Base-by-base conservation (phyloP, 2,113 vertebrate genomes). In the Typhlomys cinereus region DNA sequence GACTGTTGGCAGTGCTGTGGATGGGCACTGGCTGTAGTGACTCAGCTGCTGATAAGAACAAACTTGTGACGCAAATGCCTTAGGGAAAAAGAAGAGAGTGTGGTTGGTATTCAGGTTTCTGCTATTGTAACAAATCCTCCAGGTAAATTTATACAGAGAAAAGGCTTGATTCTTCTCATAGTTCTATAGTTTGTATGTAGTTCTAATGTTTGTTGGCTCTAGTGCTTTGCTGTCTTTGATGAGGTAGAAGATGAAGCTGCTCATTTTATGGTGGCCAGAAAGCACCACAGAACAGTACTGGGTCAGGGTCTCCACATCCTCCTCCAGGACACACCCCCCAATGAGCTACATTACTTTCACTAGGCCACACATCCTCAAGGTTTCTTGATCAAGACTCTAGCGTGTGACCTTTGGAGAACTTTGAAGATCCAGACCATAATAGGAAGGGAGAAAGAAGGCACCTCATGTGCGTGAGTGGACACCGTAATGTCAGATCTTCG, bases 151-250 rank as follows among this genome's bases (percentile, higher is more conserved):
- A n/a, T 34, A 52, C 50, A n/a, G 21, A 59, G 27, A 7, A 71
- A 92, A 71, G 44, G 1, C 31, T 88, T 36, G 21, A n/a, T 67
- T 36, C 12, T 31, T 3, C 13, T 76, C 5, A 57, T 23, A 10
- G n/a, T 79, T 86, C 61, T 79, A 44, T 54, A 71, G n/a, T 44
- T 92, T 62, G 14, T 21, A 34, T n/a, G n/a, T n/a, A n/a, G n/a
- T 44, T 50, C 29, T 13, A 20, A 69, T 18, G 9, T 50, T 85
- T 34, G 34, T 39, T 67, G 12, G 25, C 52, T 3, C 9, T 27
- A n/a, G 44, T 75, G 46, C 57, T 54, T 66, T 44, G 36, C 46
- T 31, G 13, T 31, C 62, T 39, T 18, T 27, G 29, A 17, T 18
- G 10, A 61, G 25, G 41, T 50, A 52, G 17, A 1, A 36, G 48